phyloP scores from a whole-genome alignment of 2,797 vertebrate genomes.

The Synaphobranchus kaupii region DNA sequence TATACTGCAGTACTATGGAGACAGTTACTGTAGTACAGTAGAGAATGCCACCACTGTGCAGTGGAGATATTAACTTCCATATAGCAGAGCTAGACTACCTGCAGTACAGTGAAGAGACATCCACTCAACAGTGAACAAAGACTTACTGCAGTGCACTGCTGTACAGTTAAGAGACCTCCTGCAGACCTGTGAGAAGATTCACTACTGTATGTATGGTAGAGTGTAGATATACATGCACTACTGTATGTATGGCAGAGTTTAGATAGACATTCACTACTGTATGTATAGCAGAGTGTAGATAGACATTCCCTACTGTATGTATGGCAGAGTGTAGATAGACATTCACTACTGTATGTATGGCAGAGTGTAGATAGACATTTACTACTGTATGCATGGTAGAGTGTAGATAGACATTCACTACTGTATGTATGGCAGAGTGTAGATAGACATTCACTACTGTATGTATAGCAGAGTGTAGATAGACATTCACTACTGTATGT shows the following conservation, averaged over 20 bases:
- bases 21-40: not conserved
- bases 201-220: not conserved
- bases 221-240: not conserved
- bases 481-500: not conserved
- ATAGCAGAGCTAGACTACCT: not conserved
- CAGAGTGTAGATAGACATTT: not conserved
- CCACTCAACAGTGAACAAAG: not conserved
- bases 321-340: not conserved
- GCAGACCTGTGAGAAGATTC: not conserved
- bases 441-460: not conserved
- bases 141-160: not conserved
- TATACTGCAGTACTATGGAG: not conserved
- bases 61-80: not conserved
- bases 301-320: not conserved
- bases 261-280: not conserved
- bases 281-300: not conserved
- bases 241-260: not conserved
- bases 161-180: not conserved
- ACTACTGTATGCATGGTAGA: not conserved
- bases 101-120: conserved; percentile 5
- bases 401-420: not conserved
- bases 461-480: not conserved
- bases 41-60: not conserved
- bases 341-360: not conserved
- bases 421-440: not conserved